phyloP scores from a whole-genome alignment of 2,113 vertebrate species.

The Solea senegalensis region DNA sequence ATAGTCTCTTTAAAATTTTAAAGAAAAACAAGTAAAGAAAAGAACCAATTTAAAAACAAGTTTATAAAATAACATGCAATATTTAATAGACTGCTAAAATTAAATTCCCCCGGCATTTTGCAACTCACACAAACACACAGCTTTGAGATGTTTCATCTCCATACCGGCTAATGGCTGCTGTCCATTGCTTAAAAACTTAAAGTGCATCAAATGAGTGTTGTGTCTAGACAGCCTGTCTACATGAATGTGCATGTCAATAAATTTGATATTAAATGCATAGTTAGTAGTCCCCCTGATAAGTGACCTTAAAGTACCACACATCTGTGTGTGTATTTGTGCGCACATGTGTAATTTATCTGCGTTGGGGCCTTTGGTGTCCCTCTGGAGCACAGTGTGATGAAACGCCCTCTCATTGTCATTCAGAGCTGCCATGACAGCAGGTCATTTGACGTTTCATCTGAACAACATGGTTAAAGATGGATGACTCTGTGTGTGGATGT shows the following conservation, averaged over 20 bases:
- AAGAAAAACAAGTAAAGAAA: too few relatives aligned
- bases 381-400: slow-evolving; percentile 6
- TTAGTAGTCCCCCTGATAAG: slow-evolving; percentile 49
- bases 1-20: too few relatives aligned
- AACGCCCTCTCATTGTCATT: slow-evolving; percentile 53
- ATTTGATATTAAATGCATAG: slow-evolving; percentile 55
- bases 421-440: slow-evolving; percentile 43
- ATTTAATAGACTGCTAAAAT: too few relatives aligned
- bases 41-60: too few relatives aligned
- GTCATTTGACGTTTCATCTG: slow-evolving; percentile 50
- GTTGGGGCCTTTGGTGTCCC: slow-evolving; percentile 25
- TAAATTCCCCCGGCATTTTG: not conserved
- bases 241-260: slow-evolving; percentile 40
- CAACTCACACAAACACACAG: not conserved
- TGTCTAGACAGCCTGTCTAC: slow-evolving; percentile 57
- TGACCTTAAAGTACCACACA: slow-evolving; percentile 9
- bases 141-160: not conserved
- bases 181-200: slow-evolving; percentile 36
- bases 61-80: too few relatives aligned
- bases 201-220: slow-evolving; percentile 48
- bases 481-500: slow-evolving; percentile 16
- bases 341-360: slow-evolving; percentile 31
- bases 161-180: slow-evolving; percentile 36
- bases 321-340: slow-evolving; percentile 12
- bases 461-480: slow-evolving; percentile 51